Evolutionary conservation across 2,113 vertebrate genomes (phyloP).

Genomic region (Macroglossus sobrinus): DNA sequence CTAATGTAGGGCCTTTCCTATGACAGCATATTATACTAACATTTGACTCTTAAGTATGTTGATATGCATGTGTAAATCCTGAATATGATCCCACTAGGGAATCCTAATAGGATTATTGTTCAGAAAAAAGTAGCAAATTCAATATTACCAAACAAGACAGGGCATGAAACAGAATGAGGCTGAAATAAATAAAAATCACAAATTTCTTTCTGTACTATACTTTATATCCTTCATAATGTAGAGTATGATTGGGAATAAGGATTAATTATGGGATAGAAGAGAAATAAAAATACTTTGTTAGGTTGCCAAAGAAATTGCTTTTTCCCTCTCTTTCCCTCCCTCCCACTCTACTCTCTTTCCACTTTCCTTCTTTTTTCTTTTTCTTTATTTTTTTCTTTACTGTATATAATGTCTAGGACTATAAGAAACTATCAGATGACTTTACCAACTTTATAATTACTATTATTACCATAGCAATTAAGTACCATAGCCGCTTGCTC

Average conservation of each 20-base stretch:
- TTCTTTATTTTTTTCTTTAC: accelerated
- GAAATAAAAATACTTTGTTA: background rate
- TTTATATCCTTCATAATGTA: background rate
- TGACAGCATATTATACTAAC: background rate
- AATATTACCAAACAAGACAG: background rate
- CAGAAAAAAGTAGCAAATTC: background rate
- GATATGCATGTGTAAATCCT: background rate
- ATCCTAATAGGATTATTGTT: background rate
- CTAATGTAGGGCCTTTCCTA: background rate
- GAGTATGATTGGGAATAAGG: background rate
- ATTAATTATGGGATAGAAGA: background rate
- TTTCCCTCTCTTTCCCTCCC: background rate
- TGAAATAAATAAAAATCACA: background rate
- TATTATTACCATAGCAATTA: background rate
- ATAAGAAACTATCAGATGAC: background rate
- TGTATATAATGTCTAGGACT: background rate
- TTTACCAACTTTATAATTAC: background rate
- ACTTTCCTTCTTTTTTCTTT: no score
- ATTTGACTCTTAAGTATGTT: background rate
- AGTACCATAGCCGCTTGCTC: background rate
- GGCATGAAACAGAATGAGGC: background rate
- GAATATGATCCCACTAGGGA: background rate
- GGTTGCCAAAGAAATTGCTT: background rate
- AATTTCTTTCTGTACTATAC: background rate
- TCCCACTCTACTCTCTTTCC: accelerated